These are phyloP conservation scores for Harpagifer antarcticus DNA, from an alignment of 2,797 vertebrate genomes.

Conservation along the genomic window DNA sequence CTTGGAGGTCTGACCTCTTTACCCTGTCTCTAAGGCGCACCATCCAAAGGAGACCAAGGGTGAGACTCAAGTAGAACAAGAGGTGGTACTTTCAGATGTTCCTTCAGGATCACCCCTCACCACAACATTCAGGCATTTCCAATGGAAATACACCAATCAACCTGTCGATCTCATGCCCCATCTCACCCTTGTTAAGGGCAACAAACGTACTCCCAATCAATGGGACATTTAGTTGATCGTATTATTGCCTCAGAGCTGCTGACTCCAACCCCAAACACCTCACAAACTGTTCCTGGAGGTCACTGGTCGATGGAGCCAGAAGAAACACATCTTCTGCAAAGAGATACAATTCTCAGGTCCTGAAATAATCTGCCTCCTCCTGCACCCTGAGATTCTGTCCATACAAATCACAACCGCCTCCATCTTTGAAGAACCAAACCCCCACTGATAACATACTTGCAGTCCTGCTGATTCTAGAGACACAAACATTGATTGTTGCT, in stretches of 20 bases:
- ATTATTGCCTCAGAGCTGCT: not conserved
- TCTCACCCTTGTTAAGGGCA: not conserved
- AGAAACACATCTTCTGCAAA: not conserved
- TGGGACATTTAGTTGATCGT: not conserved
- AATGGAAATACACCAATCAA: not conserved
- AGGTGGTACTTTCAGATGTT: not conserved
- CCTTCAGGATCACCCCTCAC: not conserved
- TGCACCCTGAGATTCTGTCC: not conserved
- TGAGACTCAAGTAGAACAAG: not conserved
- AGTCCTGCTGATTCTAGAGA: conserved; percentile 2
- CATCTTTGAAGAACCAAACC: not conserved
- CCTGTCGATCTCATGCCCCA: not conserved
- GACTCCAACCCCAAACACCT: not conserved
- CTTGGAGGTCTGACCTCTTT: not conserved
- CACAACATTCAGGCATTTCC: not conserved
- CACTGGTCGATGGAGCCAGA: not conserved
- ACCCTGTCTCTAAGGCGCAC: too few relatives aligned
- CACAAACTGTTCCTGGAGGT: not conserved
- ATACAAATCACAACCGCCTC: not conserved
- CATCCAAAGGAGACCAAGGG: not conserved
- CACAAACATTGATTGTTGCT: not conserved
- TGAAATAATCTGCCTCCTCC: not conserved
- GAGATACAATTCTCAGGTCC: not conserved
- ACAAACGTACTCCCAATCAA: not conserved
- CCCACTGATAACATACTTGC: not conserved